These are phyloP conservation scores for Folsomia manolachei DNA, from an alignment of 2,888 invertebrate species.

Conservation along the genomic window DNA sequence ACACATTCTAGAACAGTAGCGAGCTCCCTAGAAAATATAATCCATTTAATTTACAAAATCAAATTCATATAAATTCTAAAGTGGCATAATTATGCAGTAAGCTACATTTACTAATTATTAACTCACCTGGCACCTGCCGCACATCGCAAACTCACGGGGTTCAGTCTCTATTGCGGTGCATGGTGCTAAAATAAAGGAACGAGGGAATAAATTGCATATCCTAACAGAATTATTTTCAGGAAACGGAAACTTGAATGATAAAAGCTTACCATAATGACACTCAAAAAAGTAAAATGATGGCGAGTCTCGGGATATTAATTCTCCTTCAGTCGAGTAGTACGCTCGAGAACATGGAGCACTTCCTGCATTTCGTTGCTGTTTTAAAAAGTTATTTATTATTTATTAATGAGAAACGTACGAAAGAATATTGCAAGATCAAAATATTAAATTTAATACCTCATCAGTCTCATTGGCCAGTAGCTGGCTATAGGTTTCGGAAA, in stretches of 20 bases:
- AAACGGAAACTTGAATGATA: conserved; percentile 38
- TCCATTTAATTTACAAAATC: neutral
- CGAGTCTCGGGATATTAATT: conserved; percentile 45
- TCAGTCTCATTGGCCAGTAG: conserved; percentile 56
- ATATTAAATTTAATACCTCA: conserved; percentile 45
- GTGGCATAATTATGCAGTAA: neutral
- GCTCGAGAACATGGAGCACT: conserved; percentile 45
- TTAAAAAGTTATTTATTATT: conserved; percentile 32
- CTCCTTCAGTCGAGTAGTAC: conserved; percentile 48
- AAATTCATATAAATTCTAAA: too few species aligned
- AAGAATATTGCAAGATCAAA: too few species aligned
- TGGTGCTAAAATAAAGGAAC: too few species aligned
- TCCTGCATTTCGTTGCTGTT: conserved; percentile 46
- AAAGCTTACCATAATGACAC: conserved; percentile 59
- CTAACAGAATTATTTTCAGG: too few species aligned
- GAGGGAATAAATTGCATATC: too few species aligned
- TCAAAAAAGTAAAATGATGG: conserved; percentile 55
- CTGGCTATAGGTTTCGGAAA: too few species aligned
- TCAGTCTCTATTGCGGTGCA: conserved; percentile 58
- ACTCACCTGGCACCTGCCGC: conserved; percentile 57
- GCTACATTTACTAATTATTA: too few species aligned
- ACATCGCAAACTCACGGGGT: conserved; percentile 58
- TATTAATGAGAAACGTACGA: neutral
- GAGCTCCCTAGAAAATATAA: conserved; percentile 41
- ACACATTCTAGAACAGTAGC: conserved; percentile 48